These are phyloP conservation scores for Macquaria australasica DNA, from an alignment of 2,113 vertebrate species.

Conservation along the genomic window DNA sequence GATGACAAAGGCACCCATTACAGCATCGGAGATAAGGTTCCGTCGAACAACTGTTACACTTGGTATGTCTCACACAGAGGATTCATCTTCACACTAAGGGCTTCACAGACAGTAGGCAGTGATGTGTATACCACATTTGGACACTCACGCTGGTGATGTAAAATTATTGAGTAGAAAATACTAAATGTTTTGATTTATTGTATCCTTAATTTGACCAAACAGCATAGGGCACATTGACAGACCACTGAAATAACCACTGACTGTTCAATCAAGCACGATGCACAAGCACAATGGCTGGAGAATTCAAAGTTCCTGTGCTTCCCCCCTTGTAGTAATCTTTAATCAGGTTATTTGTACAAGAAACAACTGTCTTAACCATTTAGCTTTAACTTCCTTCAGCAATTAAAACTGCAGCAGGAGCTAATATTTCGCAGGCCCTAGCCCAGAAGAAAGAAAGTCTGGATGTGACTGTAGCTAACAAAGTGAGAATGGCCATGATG, in stretches of 20 bases:
- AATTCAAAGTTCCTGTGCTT: not conserved
- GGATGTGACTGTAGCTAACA: too few relatives aligned
- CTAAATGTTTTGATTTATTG: not conserved
- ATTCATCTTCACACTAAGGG: not conserved
- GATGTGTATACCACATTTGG: not conserved
- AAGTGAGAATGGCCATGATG: too few relatives aligned
- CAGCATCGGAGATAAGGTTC: conserved; percentile 74
- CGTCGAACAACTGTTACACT: conserved; percentile 86
- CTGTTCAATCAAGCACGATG: not conserved
- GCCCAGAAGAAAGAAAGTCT: too few relatives aligned
- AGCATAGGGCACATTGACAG: not conserved
- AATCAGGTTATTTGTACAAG: not conserved
- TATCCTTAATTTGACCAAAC: not conserved
- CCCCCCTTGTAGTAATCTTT: not conserved
- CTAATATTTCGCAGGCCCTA: too few relatives aligned
- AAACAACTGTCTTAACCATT: too few relatives aligned
- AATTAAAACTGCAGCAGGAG: too few relatives aligned
- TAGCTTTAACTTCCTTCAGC: too few relatives aligned
- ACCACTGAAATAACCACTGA: not conserved
- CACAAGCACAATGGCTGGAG: not conserved
- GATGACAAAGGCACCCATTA: conserved; percentile 84
- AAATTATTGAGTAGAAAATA: not conserved
- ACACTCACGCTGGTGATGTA: not conserved
- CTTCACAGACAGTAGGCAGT: not conserved
- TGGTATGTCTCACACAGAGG: conserved; percentile 85